Evolutionary conservation across 2,113 vertebrate species (phyloP).

Genomic region (Engystomops pustulosus): DNA sequence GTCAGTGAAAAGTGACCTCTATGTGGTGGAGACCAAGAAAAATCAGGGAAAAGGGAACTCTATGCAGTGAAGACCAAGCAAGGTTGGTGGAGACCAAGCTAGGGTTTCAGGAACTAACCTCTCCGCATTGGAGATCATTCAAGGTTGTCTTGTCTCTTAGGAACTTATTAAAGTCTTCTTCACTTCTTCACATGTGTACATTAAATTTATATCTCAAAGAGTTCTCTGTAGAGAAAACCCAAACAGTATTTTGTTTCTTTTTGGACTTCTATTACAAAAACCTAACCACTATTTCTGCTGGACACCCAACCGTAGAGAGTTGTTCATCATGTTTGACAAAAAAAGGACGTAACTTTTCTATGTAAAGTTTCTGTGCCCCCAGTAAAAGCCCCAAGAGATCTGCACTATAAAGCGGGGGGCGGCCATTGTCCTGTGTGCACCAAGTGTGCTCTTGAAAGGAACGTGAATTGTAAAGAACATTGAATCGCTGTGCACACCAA

Average conservation of each 20-base stretch:
- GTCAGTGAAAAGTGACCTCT: no score
- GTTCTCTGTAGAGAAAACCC: no score
- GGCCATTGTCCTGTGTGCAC: slow-evolving; percentile 19
- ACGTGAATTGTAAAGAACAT: slow-evolving; percentile 37
- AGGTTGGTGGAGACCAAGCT: no score
- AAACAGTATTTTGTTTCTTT: neutral
- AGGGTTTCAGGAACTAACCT: no score
- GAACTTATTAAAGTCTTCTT: no score
- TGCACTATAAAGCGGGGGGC: neutral
- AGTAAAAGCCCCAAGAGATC: slow-evolving; percentile 1
- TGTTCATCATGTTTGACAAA: slow-evolving; percentile 6
- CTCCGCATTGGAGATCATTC: no score
- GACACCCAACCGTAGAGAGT: neutral
- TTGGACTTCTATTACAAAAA: neutral
- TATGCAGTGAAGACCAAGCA: no score
- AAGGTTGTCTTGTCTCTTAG: no score
- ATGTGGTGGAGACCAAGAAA: no score
- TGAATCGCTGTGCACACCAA: slow-evolving; percentile 42
- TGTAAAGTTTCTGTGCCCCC: slow-evolving; percentile 26
- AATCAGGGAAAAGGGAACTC: no score
- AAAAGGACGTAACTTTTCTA: slow-evolving; percentile 31
- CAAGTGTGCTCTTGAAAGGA: slow-evolving; percentile 39
- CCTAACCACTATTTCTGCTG: neutral
- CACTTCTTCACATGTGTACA: no score
- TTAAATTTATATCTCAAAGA: no score